phyloP scores from a whole-genome alignment of 2,888 invertebrate genomes.

The Deroplatys truncata region DNA sequence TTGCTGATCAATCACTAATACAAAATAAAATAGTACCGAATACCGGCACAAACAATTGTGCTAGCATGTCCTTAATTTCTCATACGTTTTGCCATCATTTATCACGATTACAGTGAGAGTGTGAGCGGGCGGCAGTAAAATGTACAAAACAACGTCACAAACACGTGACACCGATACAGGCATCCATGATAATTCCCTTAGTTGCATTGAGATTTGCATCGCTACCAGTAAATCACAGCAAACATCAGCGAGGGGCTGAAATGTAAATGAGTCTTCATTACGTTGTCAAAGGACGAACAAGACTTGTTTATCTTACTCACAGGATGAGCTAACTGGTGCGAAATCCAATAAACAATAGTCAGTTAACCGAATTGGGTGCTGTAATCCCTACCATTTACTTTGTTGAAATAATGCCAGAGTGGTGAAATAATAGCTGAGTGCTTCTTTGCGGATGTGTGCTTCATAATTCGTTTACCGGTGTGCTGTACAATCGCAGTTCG shows the following conservation, averaged over 20 bases:
- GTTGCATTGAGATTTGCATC: background rate
- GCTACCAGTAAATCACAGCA: background rate
- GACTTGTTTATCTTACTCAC: background rate
- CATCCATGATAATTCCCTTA: background rate
- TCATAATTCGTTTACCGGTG: too few relatives aligned
- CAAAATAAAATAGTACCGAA: too few relatives aligned
- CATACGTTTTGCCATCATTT: background rate
- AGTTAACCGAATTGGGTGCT: too few relatives aligned
- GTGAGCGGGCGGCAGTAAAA: background rate
- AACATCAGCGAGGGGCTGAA: background rate
- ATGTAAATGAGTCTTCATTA: background rate
- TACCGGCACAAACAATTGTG: too few relatives aligned
- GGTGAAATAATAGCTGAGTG: too few relatives aligned
- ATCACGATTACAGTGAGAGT: background rate
- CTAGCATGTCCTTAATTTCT: too few relatives aligned
- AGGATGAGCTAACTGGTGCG: background rate
- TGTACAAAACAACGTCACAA: background rate
- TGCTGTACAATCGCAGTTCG: too few relatives aligned
- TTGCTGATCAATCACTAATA: too few relatives aligned
- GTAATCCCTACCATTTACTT: too few relatives aligned
- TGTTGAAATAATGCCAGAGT: too few relatives aligned
- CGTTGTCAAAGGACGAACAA: background rate
- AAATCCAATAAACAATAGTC: background rate
- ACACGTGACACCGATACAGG: background rate
- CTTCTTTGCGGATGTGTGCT: too few relatives aligned